Conservation (phyloP, 1,140 invertebrate genomes). For the Diachasmimorpha longicaudata region DNA sequence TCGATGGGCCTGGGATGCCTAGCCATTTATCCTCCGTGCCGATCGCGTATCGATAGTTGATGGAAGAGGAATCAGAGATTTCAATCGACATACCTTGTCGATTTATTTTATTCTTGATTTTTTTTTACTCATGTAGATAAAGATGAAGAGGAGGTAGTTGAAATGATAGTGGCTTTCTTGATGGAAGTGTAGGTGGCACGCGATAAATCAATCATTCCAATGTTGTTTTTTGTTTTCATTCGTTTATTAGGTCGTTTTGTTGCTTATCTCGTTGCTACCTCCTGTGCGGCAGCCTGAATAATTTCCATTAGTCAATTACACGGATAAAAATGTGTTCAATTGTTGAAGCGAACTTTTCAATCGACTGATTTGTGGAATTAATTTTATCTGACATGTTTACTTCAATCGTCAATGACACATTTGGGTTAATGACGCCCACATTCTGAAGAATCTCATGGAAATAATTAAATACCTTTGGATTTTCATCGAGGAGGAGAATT, state of each 20-base stretch:
- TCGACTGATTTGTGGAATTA: neutral
- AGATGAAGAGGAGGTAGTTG: neutral
- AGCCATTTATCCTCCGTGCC: slow-evolving; percentile 13
- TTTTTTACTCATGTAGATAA: neutral
- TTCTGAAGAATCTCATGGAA: neutral
- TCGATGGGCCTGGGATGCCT: neutral
- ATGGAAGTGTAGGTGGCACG: slow-evolving; percentile 1
- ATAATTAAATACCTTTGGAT: neutral
- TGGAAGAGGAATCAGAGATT: neutral
- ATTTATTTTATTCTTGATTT: neutral
- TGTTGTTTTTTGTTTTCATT: neutral
- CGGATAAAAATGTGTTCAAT: neutral
- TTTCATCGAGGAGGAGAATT: neutral
- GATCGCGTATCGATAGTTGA: neutral
- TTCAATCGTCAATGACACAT: neutral
- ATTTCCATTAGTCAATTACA: neutral
- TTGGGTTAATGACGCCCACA: neutral
- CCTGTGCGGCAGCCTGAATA: neutral
- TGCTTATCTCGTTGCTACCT: neutral
- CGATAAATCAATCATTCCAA: slow-evolving; percentile 4
- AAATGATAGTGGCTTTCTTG: neutral
- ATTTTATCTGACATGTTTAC: neutral
- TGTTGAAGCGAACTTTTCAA: neutral
- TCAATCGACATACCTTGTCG: neutral
- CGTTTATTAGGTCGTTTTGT: neutral